phyloP scores from a whole-genome alignment of 2,888 invertebrate genomes.

The Polyommatus icarus region DNA sequence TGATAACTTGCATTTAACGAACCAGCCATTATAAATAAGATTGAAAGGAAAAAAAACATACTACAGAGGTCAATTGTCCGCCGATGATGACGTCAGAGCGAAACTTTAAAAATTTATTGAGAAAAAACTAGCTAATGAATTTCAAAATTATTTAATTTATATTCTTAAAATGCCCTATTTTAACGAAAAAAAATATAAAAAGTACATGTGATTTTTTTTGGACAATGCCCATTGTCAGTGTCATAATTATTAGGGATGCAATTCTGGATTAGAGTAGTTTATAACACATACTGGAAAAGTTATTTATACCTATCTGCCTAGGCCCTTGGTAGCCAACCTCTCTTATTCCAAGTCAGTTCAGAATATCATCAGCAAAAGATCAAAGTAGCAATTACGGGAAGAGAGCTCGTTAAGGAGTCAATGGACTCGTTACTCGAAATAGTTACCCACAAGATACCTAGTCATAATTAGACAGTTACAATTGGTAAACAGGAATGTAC shows the following conservation, averaged over 20 bases:
- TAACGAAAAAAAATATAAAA: too few species aligned
- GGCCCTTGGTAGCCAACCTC: neutral
- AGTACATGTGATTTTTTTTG: too few species aligned
- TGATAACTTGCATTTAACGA: too few species aligned
- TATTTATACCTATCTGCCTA: neutral
- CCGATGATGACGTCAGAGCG: too few species aligned
- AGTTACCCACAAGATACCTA: conserved; percentile 2
- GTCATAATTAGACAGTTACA: neutral
- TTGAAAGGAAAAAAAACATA: too few species aligned
- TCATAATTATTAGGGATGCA: neutral
- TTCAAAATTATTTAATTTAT: too few species aligned
- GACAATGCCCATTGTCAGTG: too few species aligned
- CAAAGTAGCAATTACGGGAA: conserved; percentile 10
- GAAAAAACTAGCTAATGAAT: too few species aligned
- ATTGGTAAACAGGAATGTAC: neutral
- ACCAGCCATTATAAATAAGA: too few species aligned
- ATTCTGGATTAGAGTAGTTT: neutral
- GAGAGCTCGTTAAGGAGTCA: conserved; percentile 14
- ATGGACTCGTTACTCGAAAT: conserved; percentile 13
- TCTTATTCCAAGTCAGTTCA: neutral
- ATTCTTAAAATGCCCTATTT: too few species aligned
- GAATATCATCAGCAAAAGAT: conserved; percentile 10
- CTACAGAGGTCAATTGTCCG: too few species aligned
- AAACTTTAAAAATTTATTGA: too few species aligned
- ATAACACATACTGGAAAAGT: neutral